Percentiles rank a stretch among this genome's conserved stretches.
Conservation (phyloP, 37 sponge, comb jelly and placozoan species). For the Geodia barretti region DNA sequence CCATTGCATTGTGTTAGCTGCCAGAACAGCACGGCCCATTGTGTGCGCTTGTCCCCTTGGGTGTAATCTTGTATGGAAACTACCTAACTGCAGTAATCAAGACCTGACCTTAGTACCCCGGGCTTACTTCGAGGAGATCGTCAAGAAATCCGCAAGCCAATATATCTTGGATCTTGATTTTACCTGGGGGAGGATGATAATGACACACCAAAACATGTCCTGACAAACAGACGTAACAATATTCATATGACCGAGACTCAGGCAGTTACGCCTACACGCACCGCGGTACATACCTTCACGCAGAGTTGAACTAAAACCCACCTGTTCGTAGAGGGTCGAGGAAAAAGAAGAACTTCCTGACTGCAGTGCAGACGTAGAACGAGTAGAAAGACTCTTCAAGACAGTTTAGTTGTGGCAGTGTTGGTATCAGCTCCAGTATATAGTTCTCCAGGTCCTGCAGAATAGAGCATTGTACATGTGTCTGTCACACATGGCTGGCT, state of each 20-base stretch:
- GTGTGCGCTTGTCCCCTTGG: not conserved
- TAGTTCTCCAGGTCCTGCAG: slow-evolving; percentile 95
- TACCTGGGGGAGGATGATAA: slow-evolving; percentile 52
- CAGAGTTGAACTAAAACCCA: slow-evolving; percentile 13
- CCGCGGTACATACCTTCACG: too few species aligned
- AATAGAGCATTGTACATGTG: too few species aligned
- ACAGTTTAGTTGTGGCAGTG: slow-evolving; percentile 91
- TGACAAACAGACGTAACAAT: too few species aligned
- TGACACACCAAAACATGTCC: too few species aligned
- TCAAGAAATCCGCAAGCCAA: slow-evolving; percentile 95
- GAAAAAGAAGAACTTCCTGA: slow-evolving; percentile 98
- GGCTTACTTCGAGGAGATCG: slow-evolving; percentile 87
- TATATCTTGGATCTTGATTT: slow-evolving; percentile 92
- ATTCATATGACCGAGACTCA: too few species aligned
- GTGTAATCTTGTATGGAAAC: not conserved
- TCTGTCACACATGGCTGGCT: too few species aligned
- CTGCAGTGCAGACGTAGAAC: slow-evolving; percentile 99
- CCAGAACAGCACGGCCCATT: not conserved
- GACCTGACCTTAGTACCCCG: not conserved
- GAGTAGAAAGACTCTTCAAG: slow-evolving; percentile 97
- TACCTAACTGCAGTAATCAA: not conserved
- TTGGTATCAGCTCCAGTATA: slow-evolving; percentile 96
- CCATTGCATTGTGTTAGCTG: not conserved
- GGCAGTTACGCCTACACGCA: too few species aligned
- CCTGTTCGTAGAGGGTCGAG: slow-evolving; percentile 95